Base-by-base conservation (phyloP, 2,888 invertebrate species). In the Papilio protenor region DNA sequence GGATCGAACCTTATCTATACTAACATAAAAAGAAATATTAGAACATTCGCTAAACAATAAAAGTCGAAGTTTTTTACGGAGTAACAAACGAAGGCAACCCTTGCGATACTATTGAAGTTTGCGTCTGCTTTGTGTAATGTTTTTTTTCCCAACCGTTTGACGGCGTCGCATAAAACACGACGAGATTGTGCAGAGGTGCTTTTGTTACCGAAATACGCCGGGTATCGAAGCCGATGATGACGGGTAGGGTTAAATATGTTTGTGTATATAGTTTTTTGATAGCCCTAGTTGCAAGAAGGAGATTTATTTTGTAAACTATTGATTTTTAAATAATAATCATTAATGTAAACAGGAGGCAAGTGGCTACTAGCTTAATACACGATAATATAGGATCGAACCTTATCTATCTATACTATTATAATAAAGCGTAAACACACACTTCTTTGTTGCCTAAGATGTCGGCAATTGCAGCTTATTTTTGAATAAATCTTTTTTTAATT, bases 191-290 rank as follows among this genome's bases (percentile, higher is more conserved):
- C 86, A 86, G 86, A 86, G 76, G 66, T 81, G 82, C 82, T 79
- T 82, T 85, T 84, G 85, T 85, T 85, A 84, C 83, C 76, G 80
- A 84, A 85, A 86, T 86, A 86, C 82, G 71, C 57, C 70, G 33
- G 23, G 33, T 73, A 79, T 81, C 76, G 77, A 69, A 73, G 71
- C 12, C 73, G 75, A 78, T 75, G 79, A 80, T 80, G 66, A 71
- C 66, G 74, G 21, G 23, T 45, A 55, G 66, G 57, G 64, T 49
- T 78, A 64, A 61, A 59, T 69, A 52, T 69, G 75, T 69, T 45
- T 75, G 69, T 69, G 77, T 74, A 66, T 78, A 74, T 52, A 76
- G 66, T 76, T 49, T 74, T 27, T 74, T 49, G 47, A 74, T 74
- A 74, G 74, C 23, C 74, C 49, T 61, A 61, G 64, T 74, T 49